Conservation (phyloP, 2,888 invertebrate species). For the Lasiommata megera region DNA sequence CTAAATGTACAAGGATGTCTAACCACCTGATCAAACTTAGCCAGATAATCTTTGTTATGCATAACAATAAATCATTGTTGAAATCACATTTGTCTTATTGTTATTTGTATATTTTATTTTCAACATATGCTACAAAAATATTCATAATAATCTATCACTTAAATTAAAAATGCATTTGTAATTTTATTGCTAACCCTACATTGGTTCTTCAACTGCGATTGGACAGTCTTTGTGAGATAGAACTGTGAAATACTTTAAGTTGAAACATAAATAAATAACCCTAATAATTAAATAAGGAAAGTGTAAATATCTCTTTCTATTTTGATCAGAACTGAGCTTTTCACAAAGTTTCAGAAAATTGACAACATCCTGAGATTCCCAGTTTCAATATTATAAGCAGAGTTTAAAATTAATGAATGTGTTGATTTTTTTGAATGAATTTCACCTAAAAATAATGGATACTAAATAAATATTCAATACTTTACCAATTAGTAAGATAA, state of each 20-base stretch:
- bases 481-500: background rate
- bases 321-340: background rate
- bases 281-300: background rate
- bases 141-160: too few relatives aligned
- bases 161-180: background rate
- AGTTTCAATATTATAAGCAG: too few relatives aligned
- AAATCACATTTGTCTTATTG: too few relatives aligned
- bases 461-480: background rate
- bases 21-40: too few relatives aligned
- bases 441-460: too few relatives aligned
- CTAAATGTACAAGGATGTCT: too few relatives aligned
- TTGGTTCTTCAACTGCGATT: background rate
- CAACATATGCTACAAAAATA: too few relatives aligned
- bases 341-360: background rate
- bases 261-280: background rate
- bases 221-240: background rate
- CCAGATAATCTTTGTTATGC: too few relatives aligned
- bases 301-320: constrained; percentile 5
- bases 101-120: too few relatives aligned
- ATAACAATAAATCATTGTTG: too few relatives aligned
- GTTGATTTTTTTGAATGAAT: too few relatives aligned
- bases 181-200: background rate
- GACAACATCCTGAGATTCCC: background rate
- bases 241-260: background rate
- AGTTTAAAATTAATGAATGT: too few relatives aligned